Percentiles rank a stretch among this genome's conserved stretches.
phyloP scores from a whole-genome alignment of 2,888 invertebrate genomes.

The Zootermopsis nevadensis region DNA sequence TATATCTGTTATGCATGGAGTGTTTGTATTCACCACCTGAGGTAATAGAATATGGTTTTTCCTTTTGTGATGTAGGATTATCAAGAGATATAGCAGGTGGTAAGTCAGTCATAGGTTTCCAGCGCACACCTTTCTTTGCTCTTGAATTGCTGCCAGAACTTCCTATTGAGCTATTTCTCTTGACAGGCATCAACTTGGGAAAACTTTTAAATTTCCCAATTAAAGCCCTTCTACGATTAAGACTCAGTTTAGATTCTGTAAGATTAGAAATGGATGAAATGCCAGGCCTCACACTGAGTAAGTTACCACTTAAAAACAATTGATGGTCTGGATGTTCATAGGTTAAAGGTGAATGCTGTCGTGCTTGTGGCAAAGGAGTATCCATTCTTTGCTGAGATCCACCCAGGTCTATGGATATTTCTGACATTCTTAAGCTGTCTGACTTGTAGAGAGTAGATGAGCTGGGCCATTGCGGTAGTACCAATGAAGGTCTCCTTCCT shows the following conservation, averaged over 20 bases:
- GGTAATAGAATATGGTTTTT: background rate
- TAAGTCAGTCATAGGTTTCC: conserved; percentile 58
- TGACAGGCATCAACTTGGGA: conserved; percentile 56
- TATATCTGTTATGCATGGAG: background rate
- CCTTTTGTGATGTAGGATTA: background rate
- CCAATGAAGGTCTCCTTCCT: conserved; percentile 24
- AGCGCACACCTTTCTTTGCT: conserved; percentile 59
- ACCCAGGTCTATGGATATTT: conserved; percentile 34
- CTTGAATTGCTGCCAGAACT: conserved; percentile 48
- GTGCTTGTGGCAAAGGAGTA: background rate
- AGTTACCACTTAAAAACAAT: conserved; percentile 32
- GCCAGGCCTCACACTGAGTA: background rate
- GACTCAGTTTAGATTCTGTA: conserved; percentile 1
- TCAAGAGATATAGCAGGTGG: background rate
- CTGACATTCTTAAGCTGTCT: conserved; percentile 42
- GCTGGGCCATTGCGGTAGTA: conserved; percentile 42
- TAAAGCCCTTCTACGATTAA: background rate
- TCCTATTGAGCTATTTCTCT: conserved; percentile 57
- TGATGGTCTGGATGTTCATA: conserved; percentile 14
- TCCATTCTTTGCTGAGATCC: background rate
- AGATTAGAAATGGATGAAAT: background rate
- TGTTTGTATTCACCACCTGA: background rate
- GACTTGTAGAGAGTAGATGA: conserved; percentile 45
- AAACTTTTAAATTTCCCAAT: conserved; percentile 55
- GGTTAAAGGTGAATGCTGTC: background rate